Evolutionary conservation across 1,140 invertebrate genomes (phyloP).

Genomic region (Procambarus clarkii): DNA sequence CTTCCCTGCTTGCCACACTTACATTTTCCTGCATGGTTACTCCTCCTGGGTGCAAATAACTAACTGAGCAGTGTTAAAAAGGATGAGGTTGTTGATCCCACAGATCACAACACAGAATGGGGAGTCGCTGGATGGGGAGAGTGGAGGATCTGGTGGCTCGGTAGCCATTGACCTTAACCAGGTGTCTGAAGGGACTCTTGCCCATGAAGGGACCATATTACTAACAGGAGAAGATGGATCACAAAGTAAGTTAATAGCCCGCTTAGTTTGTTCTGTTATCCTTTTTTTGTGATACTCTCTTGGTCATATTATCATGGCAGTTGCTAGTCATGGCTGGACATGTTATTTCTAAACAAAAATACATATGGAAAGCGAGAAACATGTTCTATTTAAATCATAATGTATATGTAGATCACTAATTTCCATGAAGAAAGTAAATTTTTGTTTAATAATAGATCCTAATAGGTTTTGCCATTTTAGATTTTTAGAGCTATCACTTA

Average conservation of each 20-base stretch:
- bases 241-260: constrained; percentile 82
- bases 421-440: too few species aligned
- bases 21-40: constrained; percentile 27
- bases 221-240: constrained; percentile 92
- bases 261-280: constrained; percentile 31
- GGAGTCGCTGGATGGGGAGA: constrained; percentile 73
- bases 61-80: constrained; percentile 40
- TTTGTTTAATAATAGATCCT: too few species aligned
- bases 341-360: too few species aligned
- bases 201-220: constrained; percentile 95
- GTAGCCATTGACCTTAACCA: constrained; percentile 89
- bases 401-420: too few species aligned
- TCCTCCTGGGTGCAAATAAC: constrained; percentile 59
- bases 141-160: constrained; percentile 76
- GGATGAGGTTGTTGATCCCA: constrained; percentile 81
- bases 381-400: too few species aligned
- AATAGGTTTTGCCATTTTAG: too few species aligned
- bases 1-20: background rate
- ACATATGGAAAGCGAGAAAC: too few species aligned
- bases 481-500: too few species aligned
- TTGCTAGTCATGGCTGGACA: too few species aligned
- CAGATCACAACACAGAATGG: constrained; percentile 74
- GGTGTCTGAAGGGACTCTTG: constrained; percentile 89
- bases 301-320: too few species aligned
- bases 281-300: too few species aligned